Conservation (phyloP, 2,888 invertebrate species). For the Anagyrus pseudococci region DNA sequence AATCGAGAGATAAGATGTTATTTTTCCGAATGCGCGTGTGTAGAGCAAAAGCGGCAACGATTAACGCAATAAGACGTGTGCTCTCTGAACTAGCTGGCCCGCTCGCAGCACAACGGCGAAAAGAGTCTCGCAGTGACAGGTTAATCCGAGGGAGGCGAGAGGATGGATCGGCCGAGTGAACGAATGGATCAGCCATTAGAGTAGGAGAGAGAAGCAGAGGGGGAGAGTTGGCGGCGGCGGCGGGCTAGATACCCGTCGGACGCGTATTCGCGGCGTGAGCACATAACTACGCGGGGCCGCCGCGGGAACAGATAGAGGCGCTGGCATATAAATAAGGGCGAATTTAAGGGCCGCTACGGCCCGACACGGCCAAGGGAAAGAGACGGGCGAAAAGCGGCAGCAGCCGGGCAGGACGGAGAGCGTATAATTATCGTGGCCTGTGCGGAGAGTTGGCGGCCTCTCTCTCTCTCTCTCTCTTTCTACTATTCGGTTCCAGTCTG, state of each 20-base stretch:
- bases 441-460: constrained; percentile 51
- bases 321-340: constrained; percentile 56
- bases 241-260: no score
- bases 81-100: neutral
- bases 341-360: constrained; percentile 56
- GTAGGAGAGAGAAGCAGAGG: no score
- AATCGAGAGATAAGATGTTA: no score
- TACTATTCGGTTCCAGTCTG: constrained; percentile 61
- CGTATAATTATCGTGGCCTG: constrained; percentile 60
- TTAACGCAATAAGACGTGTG: neutral
- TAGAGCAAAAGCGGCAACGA: no score
- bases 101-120: no score
- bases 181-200: no score
- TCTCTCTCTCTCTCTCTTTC: constrained; percentile 48
- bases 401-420: constrained; percentile 52
- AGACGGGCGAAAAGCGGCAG: constrained; percentile 41
- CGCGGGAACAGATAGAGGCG: constrained; percentile 19
- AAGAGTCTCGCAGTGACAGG: neutral
- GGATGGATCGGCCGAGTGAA: no score
- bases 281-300: neutral
- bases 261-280: no score
- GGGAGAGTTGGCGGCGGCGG: no score
- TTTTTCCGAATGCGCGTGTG: neutral
- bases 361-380: neutral
- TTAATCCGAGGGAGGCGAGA: neutral